phyloP scores from a whole-genome alignment of 2,113 vertebrate genomes.

The Spheniscus mendiculus region DNA sequence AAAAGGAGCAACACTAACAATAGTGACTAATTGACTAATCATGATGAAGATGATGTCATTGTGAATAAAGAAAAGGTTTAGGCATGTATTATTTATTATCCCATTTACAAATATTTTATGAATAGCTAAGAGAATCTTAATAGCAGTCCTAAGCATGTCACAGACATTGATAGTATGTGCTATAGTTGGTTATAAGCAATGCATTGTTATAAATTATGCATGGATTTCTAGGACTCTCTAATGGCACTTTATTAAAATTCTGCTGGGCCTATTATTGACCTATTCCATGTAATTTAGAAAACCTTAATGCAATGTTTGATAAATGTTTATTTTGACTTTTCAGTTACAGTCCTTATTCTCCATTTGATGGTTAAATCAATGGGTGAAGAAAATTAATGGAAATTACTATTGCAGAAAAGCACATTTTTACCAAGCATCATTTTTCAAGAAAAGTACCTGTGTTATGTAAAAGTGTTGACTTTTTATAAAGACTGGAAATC shows the following conservation, averaged over 20 bases:
- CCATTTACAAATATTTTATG: background rate
- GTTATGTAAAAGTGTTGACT: background rate
- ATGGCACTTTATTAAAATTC: background rate
- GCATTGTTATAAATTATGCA: background rate
- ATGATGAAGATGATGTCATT: background rate
- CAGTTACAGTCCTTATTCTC: background rate
- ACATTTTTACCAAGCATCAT: background rate
- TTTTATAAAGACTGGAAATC: background rate
- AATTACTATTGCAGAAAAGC: background rate
- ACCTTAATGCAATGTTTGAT: background rate
- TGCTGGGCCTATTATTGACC: background rate
- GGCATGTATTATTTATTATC: background rate
- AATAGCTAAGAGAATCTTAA: background rate
- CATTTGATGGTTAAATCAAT: background rate
- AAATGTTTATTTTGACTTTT: background rate
- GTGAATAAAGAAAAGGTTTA: background rate
- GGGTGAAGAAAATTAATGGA: background rate
- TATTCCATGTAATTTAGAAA: background rate
- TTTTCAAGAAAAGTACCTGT: background rate
- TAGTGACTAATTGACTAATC: background rate
- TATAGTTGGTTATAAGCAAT: background rate
- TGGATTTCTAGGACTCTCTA: background rate
- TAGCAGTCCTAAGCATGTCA: background rate
- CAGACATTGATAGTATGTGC: background rate
- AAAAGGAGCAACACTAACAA: background rate